Evolutionary conservation across 2,797 vertebrate genomes (phyloP).

Genomic region (Tympanoctomys barrerae): DNA sequence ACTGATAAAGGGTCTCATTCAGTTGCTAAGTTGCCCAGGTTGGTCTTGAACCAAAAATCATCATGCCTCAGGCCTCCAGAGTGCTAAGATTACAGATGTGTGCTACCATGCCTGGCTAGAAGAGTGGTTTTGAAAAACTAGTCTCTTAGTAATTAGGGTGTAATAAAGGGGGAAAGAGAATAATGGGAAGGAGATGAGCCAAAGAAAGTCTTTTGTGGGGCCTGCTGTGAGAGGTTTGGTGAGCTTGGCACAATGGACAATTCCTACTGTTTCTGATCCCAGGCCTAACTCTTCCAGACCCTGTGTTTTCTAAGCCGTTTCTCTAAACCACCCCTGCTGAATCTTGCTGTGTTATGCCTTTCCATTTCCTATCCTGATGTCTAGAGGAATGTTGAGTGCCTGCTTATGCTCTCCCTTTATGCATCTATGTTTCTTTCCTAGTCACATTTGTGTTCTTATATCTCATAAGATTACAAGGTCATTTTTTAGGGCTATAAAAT

Average conservation of each 20-base stretch:
- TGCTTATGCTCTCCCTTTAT: neutral
- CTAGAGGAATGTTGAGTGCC: neutral
- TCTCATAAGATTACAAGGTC: neutral
- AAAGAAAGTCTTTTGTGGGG: neutral
- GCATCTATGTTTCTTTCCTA: neutral
- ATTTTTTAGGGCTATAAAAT: slow-evolving; percentile 23
- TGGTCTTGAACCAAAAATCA: neutral
- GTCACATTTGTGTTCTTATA: neutral
- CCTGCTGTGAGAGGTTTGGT: neutral
- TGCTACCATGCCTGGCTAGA: neutral
- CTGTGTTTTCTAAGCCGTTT: neutral
- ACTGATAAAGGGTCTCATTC: neutral
- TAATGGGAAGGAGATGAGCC: neutral
- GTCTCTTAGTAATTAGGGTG: neutral
- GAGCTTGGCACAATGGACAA: neutral
- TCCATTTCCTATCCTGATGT: neutral
- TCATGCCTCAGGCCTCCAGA: neutral
- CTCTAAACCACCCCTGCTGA: neutral
- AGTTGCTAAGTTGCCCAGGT: neutral
- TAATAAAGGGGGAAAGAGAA: neutral
- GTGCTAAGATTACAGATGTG: neutral
- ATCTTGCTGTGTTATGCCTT: neutral
- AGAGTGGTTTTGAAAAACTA: slow-evolving; percentile 11
- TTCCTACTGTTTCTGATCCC: neutral
- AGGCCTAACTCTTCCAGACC: neutral